Conservation (phyloP, 2,888 invertebrate species). For the Leucozona laternaria region DNA sequence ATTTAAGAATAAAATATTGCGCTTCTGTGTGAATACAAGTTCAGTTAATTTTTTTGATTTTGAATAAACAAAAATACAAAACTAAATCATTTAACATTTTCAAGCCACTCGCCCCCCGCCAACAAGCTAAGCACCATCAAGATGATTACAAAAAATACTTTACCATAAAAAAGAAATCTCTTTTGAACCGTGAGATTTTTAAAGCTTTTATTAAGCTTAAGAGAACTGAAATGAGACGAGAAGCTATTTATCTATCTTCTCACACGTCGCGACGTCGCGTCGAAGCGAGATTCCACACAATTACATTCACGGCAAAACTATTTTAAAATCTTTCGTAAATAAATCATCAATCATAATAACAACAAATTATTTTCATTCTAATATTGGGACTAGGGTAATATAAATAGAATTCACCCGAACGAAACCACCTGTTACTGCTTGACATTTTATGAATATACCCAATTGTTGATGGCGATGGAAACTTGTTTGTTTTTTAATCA, state of each 20-base stretch:
- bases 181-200: background rate
- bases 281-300: constrained; percentile 6
- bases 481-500: background rate
- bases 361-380: constrained; percentile 36
- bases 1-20: background rate
- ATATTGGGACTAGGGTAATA: constrained; percentile 64
- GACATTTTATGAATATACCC: background rate
- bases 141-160: background rate
- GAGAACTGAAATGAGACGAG: background rate
- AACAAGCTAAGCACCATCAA: background rate
- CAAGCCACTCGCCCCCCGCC: too few species aligned
- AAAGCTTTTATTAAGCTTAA: constrained; percentile 7
- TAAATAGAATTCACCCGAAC: constrained; percentile 49
- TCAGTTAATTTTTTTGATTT: background rate
- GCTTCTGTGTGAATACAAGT: background rate
- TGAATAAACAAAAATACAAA: background rate
- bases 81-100: background rate
- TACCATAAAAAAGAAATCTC: background rate
- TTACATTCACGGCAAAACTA: constrained; percentile 9
- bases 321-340: constrained; percentile 43
- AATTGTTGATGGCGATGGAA: background rate
- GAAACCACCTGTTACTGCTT: constrained; percentile 48
- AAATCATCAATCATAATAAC: constrained; percentile 10
- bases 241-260: background rate
- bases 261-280: background rate